Base-by-base conservation (phyloP, 2,888 invertebrate species). In the Stegophylla sp. region DNA sequence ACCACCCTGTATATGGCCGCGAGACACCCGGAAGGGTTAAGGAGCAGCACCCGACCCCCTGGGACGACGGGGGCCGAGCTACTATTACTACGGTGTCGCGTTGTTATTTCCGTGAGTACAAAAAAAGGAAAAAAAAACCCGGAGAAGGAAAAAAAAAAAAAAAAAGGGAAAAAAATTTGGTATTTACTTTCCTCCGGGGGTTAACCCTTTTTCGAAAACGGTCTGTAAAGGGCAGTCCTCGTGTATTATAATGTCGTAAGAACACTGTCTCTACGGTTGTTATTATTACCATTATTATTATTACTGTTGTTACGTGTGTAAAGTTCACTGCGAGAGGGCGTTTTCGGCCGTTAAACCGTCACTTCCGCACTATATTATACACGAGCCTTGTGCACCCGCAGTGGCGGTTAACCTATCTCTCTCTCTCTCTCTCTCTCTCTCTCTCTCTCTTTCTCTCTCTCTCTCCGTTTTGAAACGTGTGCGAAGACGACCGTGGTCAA, bases 121-220 rank as follows among this genome's bases (percentile, higher is more conserved):
- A 13, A 48, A 34, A 23, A 17, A 71, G 20, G 23, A 10, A 43
- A 7, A 4, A 7, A 15, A 0, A 23, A n/a, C 7, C 17, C 5
- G 23, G 48, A 28, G 5, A n/a, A 17, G 23, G 20, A 41, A 5
- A 20, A 23, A 59, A 23, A 43, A 45, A 41, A 71, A 23, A 59
- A 17, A 63, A 28, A 74, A 61, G 10, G 34, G 34, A 34, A 7
- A 56, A 59, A 77, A 28, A n/a, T n/a, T 51, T 79, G 79, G 61
- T 79, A 79, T 79, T 79, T 79, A 79, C 71, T 71, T 61, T 79
- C 61, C 34, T 71, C 15, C 13, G 26, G 77, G 77, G 77, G 69
- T 79, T 61, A 79, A 79, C 79, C 79, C 79, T 79, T 79, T n/a
- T 77, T 79, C 26, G 79, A 71, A 79, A 61, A 79, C 71, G 79